Base-by-base conservation (phyloP, 1,140 invertebrate genomes). In the Cydia pomonella region DNA sequence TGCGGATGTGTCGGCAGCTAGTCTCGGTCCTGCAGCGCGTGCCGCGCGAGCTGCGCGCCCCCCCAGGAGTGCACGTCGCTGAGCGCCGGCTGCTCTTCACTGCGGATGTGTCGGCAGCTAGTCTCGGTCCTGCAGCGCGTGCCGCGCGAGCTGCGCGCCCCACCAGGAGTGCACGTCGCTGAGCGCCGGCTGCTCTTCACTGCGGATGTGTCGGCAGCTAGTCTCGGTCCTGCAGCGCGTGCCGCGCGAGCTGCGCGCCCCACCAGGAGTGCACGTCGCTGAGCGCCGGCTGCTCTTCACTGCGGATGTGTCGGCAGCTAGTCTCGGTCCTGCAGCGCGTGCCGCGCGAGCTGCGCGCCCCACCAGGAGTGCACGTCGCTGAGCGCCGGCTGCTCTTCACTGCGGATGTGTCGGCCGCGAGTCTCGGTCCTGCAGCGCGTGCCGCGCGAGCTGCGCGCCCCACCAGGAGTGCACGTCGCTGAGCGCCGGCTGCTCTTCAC, bases 81-180 rank as follows among this genome's bases (percentile, higher is more conserved):
- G 59, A 91, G 78, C 27, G 82, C 83, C 44, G 85, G 81, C 80
- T 59, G 76, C 50, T 27, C 63, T n/a, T n/a, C n/a, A n/a, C n/a
- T n/a, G n/a, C n/a, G n/a, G n/a, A n/a, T n/a, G n/a, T n/a, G n/a
- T n/a, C n/a, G n/a, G n/a, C n/a, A 16, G 0, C 64, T 79, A 85
- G 73, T 84, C 80, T 7, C 16, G 13, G 73, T 80, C 76, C 10
- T 47, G 10, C 25, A 79, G 74, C 41, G 77, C 73, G 74, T 81
- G 76, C 10, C 75, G 63, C 16, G 81, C 76, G 66, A 90, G 83
- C 73, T 89, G 88, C 74, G 86, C 81, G 74, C 80, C 79, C 90
- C 92, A 91, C 90, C 90, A 91, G 29, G 85, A 79, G 77, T 85
- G 84, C 75, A 91, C 86, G 78, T 92, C 89, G 77, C 84, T 82